phyloP scores from a whole-genome alignment of 2,888 invertebrate genomes.

The Gnatocerus cornutus region DNA sequence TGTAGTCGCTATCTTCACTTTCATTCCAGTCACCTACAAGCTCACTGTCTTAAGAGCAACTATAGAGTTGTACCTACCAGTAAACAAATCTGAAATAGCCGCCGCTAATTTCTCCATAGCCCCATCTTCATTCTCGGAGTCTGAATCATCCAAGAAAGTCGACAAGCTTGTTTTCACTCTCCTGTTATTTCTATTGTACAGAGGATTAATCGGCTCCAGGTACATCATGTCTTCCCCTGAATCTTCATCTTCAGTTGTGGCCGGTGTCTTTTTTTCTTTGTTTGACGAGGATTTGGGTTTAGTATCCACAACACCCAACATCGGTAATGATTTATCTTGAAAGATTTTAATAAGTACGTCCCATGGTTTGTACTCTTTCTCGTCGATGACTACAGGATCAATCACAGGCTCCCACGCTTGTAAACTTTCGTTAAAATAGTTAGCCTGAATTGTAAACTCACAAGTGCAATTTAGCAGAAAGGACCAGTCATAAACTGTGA shows the following conservation, averaged over 20 bases:
- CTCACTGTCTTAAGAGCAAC: background rate
- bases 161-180: conserved; percentile 73
- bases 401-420: conserved; percentile 88
- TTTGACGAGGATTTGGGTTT: conserved; percentile 56
- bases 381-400: conserved; percentile 81
- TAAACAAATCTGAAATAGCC: conserved; percentile 85
- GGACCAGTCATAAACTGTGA: conserved; percentile 80
- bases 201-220: conserved; percentile 66
- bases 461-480: conserved; percentile 69
- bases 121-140: conserved; percentile 83
- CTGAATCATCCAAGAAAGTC: conserved; percentile 77
- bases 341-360: conserved; percentile 79
- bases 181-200: conserved; percentile 62
- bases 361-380: conserved; percentile 82
- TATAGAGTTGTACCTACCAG: conserved; percentile 71
- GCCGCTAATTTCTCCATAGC: conserved; percentile 81
- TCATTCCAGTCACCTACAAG: conserved; percentile 69
- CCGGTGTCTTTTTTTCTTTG: conserved; percentile 55
- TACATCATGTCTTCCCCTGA: conserved; percentile 71
- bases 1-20: conserved; percentile 69
- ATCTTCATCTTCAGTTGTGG: conserved; percentile 67
- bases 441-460: conserved; percentile 71
- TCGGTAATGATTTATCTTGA: conserved; percentile 71
- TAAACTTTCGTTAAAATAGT: conserved; percentile 68
- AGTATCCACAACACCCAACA: conserved; percentile 61